Percentiles rank a stretch among this genome's conserved stretches.
These are phyloP conservation scores for Flexamia atlantica DNA, from an alignment of 2,888 invertebrate species.

Conservation along the genomic window DNA sequence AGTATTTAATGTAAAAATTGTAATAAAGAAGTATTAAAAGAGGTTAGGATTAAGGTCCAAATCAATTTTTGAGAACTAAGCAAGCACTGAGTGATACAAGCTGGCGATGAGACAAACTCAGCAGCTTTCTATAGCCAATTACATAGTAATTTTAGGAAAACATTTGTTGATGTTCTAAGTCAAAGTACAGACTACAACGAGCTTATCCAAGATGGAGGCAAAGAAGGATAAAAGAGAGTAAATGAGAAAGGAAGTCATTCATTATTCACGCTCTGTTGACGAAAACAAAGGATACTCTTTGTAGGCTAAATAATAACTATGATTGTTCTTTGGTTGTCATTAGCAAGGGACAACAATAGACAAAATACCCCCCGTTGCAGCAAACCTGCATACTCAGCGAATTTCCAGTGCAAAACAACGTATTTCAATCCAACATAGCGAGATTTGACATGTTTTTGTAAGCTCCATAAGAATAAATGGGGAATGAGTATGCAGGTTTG, in stretches of 20 bases:
- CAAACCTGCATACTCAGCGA: too few species aligned
- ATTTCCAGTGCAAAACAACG: too few species aligned
- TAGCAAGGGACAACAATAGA: not conserved
- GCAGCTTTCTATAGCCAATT: too few species aligned
- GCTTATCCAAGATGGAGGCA: not conserved
- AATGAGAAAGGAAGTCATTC: conserved; percentile 9
- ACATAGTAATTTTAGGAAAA: not conserved
- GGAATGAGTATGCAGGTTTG: too few species aligned
- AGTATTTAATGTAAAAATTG: too few species aligned
- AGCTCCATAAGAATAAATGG: too few species aligned
- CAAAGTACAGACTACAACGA: not conserved
- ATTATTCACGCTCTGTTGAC: conserved; percentile 1
- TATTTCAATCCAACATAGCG: too few species aligned
- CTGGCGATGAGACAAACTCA: too few species aligned
- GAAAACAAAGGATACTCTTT: not conserved
- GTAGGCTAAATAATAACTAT: not conserved
- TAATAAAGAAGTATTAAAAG: not conserved
- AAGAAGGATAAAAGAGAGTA: not conserved
- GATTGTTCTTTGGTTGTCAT: not conserved
- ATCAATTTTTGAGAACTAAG: not conserved
- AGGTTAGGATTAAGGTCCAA: not conserved
- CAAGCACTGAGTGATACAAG: too few species aligned
- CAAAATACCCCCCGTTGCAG: too few species aligned
- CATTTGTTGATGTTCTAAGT: not conserved
- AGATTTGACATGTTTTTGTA: too few species aligned